Base-by-base conservation (phyloP, 2,888 invertebrate genomes). In the Melanotus villosus region DNA sequence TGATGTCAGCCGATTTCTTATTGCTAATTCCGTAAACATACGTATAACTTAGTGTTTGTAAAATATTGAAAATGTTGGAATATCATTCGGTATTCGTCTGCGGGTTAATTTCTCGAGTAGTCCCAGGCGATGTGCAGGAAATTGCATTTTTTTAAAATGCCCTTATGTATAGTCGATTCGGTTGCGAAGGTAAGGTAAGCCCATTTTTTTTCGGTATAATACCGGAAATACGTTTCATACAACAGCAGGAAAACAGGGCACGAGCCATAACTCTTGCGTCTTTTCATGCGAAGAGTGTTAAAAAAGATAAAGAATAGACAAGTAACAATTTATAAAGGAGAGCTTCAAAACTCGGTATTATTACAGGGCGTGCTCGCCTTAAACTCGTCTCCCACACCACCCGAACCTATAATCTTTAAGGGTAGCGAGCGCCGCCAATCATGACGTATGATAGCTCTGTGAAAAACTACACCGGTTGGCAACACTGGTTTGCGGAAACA, bases 401-500 rank as follows among this genome's bases (percentile, higher is more conserved):
- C 54, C 18, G 43, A 58, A 68, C 54, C 60, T 60, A 60, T 69
- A 69, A 69, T 69, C 65, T 65, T 65, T 65, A 63, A 69, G 60
- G 63, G 58, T 52, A 63, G 62, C 66, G 41, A 38, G 36, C 65
- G 52, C 34, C 62, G 62, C 62, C 62, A 58, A 70, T 67, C 70
- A 67, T 67, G 70, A 70, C 67, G 70, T 67, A 67, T 65, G 70
- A 70, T 70, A 62, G 63, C 66, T 65, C 62, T 59, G 70, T 67
- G 70, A 70, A 70, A 70, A 70, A 67, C 66, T 70, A 70, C 70
- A 69, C 69, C 69, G 69, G 65, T 60, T 69, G 69, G 69, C 65
- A 70, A 70, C 67, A 65, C 64, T 67, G 67, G 70, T 65, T 66
- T 71, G 71, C 63, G 62, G 66, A 74, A 76, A 74, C 77, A 77